phyloP scores from a whole-genome alignment of 1,140 invertebrate genomes.

The Geopemphigus sp. region DNA sequence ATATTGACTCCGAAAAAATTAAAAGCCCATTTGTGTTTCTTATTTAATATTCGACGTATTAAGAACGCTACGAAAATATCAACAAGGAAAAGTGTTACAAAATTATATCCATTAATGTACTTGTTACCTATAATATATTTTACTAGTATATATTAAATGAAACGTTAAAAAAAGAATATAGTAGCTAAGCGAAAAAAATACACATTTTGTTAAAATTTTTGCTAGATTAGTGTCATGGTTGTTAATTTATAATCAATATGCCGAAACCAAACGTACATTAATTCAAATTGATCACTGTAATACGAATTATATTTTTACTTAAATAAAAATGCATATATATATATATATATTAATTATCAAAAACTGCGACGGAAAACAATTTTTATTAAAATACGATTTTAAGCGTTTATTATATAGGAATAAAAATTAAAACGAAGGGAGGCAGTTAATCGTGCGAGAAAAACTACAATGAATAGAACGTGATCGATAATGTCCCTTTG shows the following conservation, averaged over 20 bases:
- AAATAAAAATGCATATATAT: not conserved
- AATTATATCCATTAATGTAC: not conserved
- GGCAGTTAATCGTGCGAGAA: slow-evolving; percentile 36
- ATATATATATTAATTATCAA: not conserved
- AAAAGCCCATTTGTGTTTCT: no score
- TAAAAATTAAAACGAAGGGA: not conserved
- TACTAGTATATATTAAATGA: not conserved
- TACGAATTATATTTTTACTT: not conserved
- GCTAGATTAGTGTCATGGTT: not conserved
- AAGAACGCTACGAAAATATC: no score
- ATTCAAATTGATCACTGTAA: not conserved
- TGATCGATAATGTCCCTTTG: slow-evolving; percentile 34
- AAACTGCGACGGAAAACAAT: not conserved
- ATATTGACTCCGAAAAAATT: no score
- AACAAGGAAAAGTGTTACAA: no score
- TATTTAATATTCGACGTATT: no score
- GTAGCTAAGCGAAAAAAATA: no score
- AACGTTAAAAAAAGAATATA: not conserved
- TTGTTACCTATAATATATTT: no score
- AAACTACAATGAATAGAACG: slow-evolving; percentile 24
- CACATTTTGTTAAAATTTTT: not conserved
- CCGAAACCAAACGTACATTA: not conserved
- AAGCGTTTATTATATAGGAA: not conserved
- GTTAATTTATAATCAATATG: not conserved
- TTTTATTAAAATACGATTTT: slow-evolving; percentile 8